These are phyloP conservation scores for Numenius arquata DNA, from an alignment of 2,113 vertebrate species.

Conservation along the genomic window DNA sequence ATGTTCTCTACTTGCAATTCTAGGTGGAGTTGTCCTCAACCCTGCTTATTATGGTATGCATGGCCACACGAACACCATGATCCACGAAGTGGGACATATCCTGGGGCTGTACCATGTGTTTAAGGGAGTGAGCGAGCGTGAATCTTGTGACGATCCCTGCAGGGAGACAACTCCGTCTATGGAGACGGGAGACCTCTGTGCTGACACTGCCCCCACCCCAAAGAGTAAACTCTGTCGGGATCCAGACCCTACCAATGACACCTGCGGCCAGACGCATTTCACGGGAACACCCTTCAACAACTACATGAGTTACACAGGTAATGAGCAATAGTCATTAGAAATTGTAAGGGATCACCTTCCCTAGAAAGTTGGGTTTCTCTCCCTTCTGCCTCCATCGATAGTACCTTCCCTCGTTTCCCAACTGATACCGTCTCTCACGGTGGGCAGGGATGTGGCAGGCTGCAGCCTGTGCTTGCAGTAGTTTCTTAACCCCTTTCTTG, in stretches of 20 bases:
- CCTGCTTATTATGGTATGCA: conserved; percentile 89
- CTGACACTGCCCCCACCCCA: conserved; percentile 89
- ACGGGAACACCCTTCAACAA: conserved; percentile 90
- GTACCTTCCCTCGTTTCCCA: not conserved
- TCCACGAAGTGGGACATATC: conserved; percentile 95
- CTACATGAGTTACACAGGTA: conserved; percentile 99
- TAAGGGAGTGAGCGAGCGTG: conserved; percentile 93
- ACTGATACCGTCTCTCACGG: not conserved
- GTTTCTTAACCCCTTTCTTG: not conserved
- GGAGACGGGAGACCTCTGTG: conserved; percentile 97
- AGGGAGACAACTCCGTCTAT: conserved; percentile 89
- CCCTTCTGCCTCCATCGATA: fast-evolving
- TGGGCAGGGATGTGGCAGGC: fast-evolving
- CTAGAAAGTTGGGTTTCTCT: not conserved
- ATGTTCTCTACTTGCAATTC: conserved; percentile 2
- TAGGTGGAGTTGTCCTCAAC: conserved; percentile 94
- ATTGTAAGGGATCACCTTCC: not conserved
- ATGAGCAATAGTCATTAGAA: fast-evolving
- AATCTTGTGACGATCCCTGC: conserved; percentile 96
- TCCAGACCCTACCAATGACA: conserved; percentile 86
- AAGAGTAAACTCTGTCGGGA: conserved; percentile 91
- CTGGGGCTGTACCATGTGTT: conserved; percentile 97
- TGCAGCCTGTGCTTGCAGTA: not conserved
- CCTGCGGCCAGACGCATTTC: conserved; percentile 84
- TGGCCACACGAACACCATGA: conserved; percentile 93